Base-by-base conservation (phyloP, 2,888 invertebrate species). In the Apodemia mormo region DNA sequence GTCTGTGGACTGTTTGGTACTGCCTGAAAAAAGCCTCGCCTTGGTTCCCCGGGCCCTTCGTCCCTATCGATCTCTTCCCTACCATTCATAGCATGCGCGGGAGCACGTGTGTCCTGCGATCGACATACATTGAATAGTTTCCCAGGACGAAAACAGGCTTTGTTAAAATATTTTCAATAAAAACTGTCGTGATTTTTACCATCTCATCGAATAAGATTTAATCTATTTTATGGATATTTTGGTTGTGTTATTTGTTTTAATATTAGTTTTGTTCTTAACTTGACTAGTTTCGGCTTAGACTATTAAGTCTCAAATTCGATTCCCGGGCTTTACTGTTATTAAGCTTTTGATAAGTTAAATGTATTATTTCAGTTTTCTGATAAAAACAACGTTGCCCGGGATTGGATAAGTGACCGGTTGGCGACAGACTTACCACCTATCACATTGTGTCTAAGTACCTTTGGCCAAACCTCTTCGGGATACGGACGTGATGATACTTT, bases 1-100 rank as follows among this genome's bases (percentile, higher is more conserved):
- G 78, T 77, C 80, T 82, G 88, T 86, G 88, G 80, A 78, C 83
- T 80, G 80, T 79, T 76, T 78, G 76, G 80, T 80, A 92, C 93
- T 93, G 92, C 91, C 92, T 92, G 92, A 92, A 93, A 92, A 92
- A 93, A 92, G 92, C 90, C 76, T 73, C 76, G 77, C 82, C 49
- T 49, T 81, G 73, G 75, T 77, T 76, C 75, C 81, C 75, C 75
- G 71, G 77, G 78, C 80, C 76, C 80, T 68, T 76, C 71, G 76
- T 49, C 75, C 75, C 77, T 71, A 70, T 73, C 73, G 71, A 68
- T 72, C 74, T 75, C 78, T 78, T 80, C 83, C 82, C 76, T 75
- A 77, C 82, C 84, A 85, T 82, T 82, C 85, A 85, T 73, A 45
- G 45, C 45, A 45, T 45, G 45, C 45, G 45, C 45, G 12, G 45